Evolutionary conservation across 2,888 invertebrate genomes (phyloP), one percentile per base, ranked within the genome.

Genomic region (Thecocarcelia acutangulata): DNA sequence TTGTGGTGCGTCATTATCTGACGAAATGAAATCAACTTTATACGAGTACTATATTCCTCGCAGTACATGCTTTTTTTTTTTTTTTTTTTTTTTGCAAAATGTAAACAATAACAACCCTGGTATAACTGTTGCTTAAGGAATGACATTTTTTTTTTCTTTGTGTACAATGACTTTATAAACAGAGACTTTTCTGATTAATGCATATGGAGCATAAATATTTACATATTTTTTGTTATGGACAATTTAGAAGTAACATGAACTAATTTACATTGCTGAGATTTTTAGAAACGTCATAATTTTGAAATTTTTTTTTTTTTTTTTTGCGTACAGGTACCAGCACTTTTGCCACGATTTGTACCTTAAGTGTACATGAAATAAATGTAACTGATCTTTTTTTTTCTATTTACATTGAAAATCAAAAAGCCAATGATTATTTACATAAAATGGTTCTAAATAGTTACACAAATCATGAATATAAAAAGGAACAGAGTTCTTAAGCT

Each of bases 391-490:
- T n/a, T n/a, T n/a, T n/a, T 24, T 46, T 21, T 40, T 52, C 40
- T 61, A 63, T 73, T 48, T 74, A 48, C 64, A 74, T 46, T 54
- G 46, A 21, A 9, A 28, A 59, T 46, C 28, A 37, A 40, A 64
- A 17, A 19, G 46, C 56, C 48, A 61, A 64, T 59, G 59, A 83
- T 83, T 83, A 83, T 82, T 83, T 82, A 83, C 83, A 80, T 70
- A 52, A 15, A 8, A 54, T 54, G 63, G n/a, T 9, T 24, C 63
- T 56, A 56, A 73, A 8, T 44, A 37, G 54, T 54, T 52, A 17
- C 9, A 73, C 15, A 73, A 17, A 9, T 54, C 42, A 73, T 44
- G 37, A 77, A 61, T 21, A 61, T 21, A 40, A 59, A 44, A 56
- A 68, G 42, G 37, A 21, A 61, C 52, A 40, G 33, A 24, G 37